A percentile compares a stretch with the other conserved stretches of the same genome.
Evolutionary conservation across 2,888 invertebrate species (phyloP).

Genomic region (Drosophila siamana): DNA sequence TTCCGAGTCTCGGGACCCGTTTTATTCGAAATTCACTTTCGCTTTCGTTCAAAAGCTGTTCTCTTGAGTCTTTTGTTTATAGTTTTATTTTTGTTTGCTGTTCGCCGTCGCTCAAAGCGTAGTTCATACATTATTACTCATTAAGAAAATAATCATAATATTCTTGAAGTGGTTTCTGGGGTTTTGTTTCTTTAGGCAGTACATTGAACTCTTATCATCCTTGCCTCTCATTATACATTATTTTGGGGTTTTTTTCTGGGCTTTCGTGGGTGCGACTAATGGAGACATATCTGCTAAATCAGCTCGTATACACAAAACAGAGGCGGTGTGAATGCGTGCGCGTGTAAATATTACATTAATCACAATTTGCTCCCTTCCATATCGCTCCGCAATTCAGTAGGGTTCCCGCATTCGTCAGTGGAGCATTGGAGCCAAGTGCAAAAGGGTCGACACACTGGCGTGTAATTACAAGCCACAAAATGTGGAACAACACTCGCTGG

Average conservation of each 20-base stretch:
- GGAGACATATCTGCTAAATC: slow-evolving; percentile 23
- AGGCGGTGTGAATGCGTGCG: slow-evolving; percentile 31
- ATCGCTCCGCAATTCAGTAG: not conserved
- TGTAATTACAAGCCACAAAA: slow-evolving; percentile 57
- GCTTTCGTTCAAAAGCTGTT: slow-evolving; percentile 67
- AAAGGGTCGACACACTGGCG: slow-evolving; percentile 21
- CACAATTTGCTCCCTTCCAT: slow-evolving; percentile 33
- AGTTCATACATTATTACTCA: slow-evolving; percentile 31
- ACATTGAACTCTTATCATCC: slow-evolving; percentile 56
- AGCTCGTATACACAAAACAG: not conserved
- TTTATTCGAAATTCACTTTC: slow-evolving; percentile 66
- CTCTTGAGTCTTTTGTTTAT: slow-evolving; percentile 32
- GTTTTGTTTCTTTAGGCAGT: slow-evolving; percentile 30
- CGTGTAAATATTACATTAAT: slow-evolving; percentile 76
- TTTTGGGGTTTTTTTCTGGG: not conserved
- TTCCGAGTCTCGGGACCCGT: slow-evolving; percentile 11
- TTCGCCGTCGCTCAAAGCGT: slow-evolving; percentile 3
- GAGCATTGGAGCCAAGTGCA: slow-evolving; percentile 7
- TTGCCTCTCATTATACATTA: not conserved
- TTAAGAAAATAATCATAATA: slow-evolving; percentile 24
- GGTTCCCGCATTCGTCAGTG: not conserved
- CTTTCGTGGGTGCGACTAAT: slow-evolving; percentile 25
- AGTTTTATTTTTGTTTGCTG: slow-evolving; percentile 15
- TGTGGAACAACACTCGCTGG: slow-evolving; percentile 43
- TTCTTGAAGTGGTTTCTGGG: slow-evolving; percentile 5